Conservation (phyloP, 2,888 invertebrate species). For the Siphonodentalium dalli region DNA sequence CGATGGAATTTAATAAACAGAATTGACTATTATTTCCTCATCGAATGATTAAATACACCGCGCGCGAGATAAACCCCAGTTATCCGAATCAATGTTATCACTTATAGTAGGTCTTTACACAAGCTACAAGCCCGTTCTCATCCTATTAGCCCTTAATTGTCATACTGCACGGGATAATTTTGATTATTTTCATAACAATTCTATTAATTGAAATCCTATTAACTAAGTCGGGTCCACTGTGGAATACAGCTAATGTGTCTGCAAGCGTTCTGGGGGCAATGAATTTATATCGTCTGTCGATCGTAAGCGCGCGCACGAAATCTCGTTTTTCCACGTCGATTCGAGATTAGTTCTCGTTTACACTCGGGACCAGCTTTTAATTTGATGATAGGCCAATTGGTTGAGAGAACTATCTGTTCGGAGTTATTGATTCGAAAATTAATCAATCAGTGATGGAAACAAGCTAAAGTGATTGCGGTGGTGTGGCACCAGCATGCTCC, state of each 20-base stretch:
- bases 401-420: slow-evolving; percentile 15
- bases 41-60: no score
- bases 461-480: slow-evolving; percentile 13
- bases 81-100: no score
- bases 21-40: no score
- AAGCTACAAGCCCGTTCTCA: no score
- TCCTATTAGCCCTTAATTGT: slow-evolving; percentile 32
- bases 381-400: slow-evolving; percentile 17
- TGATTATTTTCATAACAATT: slow-evolving; percentile 39
- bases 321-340: no score
- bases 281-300: no score
- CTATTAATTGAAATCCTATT: slow-evolving; percentile 43
- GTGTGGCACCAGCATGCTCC: no score
- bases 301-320: no score
- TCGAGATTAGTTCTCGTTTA: no score
- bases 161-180: slow-evolving; percentile 28
- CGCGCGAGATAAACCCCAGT: no score
- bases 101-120: no score
- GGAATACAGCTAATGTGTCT: slow-evolving; percentile 37
- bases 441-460: slow-evolving; percentile 11
- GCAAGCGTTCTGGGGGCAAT: slow-evolving; percentile 6
- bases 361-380: slow-evolving; percentile 9
- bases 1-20: no score
- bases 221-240: slow-evolving; percentile 23
- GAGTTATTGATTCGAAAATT: slow-evolving; percentile 15